phyloP scores from a whole-genome alignment of 1,140 invertebrate genomes.

The Zophobas atratus region DNA sequence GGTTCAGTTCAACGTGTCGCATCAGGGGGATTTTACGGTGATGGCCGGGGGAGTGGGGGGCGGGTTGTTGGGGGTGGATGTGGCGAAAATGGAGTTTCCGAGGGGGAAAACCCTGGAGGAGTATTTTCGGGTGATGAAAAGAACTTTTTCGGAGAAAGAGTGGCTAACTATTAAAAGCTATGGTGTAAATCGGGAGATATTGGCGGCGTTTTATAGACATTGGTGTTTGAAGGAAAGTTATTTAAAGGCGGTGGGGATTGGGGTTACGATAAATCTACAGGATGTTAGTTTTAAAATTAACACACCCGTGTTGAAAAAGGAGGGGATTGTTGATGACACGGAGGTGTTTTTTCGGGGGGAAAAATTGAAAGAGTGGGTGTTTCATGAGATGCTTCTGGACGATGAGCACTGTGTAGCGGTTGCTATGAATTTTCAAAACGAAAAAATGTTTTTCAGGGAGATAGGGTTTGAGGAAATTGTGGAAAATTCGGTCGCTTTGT shows the following conservation, averaged over 20 bases:
- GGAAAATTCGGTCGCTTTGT: conserved; percentile 70
- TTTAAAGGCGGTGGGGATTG: conserved; percentile 91
- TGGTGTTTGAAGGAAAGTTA: conserved; percentile 98
- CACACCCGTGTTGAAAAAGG: conserved; percentile 67
- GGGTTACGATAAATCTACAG: conserved; percentile 84
- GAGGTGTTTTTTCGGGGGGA: conserved; percentile 76
- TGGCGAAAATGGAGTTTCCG: conserved; percentile 82
- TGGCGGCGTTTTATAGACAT: conserved; percentile 86
- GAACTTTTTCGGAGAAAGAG: conserved; percentile 85
- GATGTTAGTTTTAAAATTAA: conserved; percentile 83
- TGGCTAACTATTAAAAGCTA: conserved; percentile 81
- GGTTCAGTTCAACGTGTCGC: conserved; percentile 91
- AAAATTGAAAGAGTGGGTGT: conserved; percentile 79
- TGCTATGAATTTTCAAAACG: conserved; percentile 70
- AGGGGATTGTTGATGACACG: conserved; percentile 77
- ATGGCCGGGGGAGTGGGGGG: conserved; percentile 77
- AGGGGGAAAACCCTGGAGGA: conserved; percentile 78
- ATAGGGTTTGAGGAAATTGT: conserved; percentile 74
- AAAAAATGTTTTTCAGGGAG: conserved; percentile 67
- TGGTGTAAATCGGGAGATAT: conserved; percentile 71
- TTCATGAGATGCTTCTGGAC: conserved; percentile 91
- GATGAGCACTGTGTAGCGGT: conserved; percentile 86
- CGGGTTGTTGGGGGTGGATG: conserved; percentile 75
- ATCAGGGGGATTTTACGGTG: conserved; percentile 90
- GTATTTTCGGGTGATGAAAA: conserved; percentile 90